A percentile compares a stretch with the other conserved stretches of the same genome.
These are phyloP conservation scores for Euura lappo DNA, from an alignment of 1,140 invertebrate genomes.

Conservation along the genomic window DNA sequence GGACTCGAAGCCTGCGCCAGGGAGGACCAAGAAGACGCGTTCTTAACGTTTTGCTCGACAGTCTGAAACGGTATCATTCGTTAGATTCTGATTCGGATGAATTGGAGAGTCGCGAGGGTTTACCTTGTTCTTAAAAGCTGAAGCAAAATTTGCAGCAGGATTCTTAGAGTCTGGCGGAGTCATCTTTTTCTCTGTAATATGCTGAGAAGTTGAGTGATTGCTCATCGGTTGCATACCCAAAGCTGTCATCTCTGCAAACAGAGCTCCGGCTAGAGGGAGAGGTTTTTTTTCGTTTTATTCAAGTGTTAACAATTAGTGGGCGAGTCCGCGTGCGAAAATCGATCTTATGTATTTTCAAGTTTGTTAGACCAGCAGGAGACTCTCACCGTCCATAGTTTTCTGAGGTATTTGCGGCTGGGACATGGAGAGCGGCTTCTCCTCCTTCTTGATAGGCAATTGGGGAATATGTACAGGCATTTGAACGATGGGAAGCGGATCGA, in stretches of 20 bases:
- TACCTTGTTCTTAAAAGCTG: slow-evolving; percentile 71
- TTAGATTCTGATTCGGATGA: neutral
- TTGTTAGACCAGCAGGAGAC: too few relatives aligned
- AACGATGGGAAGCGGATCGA: slow-evolving; percentile 66
- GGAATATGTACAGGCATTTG: slow-evolving; percentile 57
- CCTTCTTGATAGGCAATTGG: slow-evolving; percentile 64
- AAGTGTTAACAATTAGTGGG: slow-evolving; percentile 34
- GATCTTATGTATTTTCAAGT: neutral
- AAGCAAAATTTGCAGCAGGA: slow-evolving; percentile 66
- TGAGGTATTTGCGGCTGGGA: slow-evolving; percentile 47
- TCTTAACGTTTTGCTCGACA: slow-evolving; percentile 79
- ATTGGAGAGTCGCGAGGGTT: neutral
- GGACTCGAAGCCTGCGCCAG: slow-evolving; percentile 82
- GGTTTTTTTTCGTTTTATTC: too few relatives aligned
- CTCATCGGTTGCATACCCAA: slow-evolving; percentile 50
- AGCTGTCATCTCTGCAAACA: slow-evolving; percentile 57
- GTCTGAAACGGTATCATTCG: slow-evolving; percentile 36
- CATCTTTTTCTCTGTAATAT: slow-evolving; percentile 53
- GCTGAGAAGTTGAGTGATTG: slow-evolving; percentile 49
- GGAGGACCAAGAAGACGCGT: slow-evolving; percentile 92
- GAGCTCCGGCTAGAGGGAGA: slow-evolving; percentile 52
- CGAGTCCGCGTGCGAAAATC: neutral
- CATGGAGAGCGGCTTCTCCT: slow-evolving; percentile 50
- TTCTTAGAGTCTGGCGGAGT: slow-evolving; percentile 60
- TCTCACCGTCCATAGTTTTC: slow-evolving; percentile 53